These are phyloP conservation scores for Acrobasis consociella DNA, from an alignment of 2,888 invertebrate genomes.

Conservation along the genomic window DNA sequence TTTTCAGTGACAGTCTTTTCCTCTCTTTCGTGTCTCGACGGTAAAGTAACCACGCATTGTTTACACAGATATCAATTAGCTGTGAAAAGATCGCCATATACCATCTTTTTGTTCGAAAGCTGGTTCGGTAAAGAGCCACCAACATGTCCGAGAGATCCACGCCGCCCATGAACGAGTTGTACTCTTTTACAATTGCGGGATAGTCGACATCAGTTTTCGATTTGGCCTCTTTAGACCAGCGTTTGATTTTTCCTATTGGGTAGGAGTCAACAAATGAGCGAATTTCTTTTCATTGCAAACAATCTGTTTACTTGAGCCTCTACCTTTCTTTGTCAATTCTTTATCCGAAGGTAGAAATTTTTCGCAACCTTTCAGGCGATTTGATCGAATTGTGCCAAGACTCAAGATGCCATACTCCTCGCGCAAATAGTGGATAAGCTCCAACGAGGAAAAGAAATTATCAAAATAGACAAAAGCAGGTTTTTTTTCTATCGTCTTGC, in stretches of 20 bases:
- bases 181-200: conserved; percentile 18
- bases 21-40: background rate
- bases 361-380: conserved; percentile 22
- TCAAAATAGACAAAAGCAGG: conserved; percentile 23
- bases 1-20: background rate
- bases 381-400: conserved; percentile 25
- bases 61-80: background rate
- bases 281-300: background rate
- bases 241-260: conserved; percentile 16
- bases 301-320: background rate
- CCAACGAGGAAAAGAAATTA: conserved; percentile 23
- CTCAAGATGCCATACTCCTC: conserved; percentile 26
- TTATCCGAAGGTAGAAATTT: background rate
- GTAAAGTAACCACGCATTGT: background rate
- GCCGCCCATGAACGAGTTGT: conserved; percentile 22
- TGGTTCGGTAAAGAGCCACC: background rate
- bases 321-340: background rate
- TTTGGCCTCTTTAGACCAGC: conserved; percentile 11
- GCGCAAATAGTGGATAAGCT: conserved; percentile 19
- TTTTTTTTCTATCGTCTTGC: conserved; percentile 33
- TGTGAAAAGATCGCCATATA: conserved; percentile 1
- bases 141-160: conserved; percentile 11
- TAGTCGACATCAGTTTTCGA: conserved; percentile 8
- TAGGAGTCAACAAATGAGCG: conserved; percentile 11
- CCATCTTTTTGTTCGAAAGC: background rate